These are phyloP conservation scores for Coilia nasus DNA, from an alignment of 2,797 vertebrate genomes.

Conservation along the genomic window DNA sequence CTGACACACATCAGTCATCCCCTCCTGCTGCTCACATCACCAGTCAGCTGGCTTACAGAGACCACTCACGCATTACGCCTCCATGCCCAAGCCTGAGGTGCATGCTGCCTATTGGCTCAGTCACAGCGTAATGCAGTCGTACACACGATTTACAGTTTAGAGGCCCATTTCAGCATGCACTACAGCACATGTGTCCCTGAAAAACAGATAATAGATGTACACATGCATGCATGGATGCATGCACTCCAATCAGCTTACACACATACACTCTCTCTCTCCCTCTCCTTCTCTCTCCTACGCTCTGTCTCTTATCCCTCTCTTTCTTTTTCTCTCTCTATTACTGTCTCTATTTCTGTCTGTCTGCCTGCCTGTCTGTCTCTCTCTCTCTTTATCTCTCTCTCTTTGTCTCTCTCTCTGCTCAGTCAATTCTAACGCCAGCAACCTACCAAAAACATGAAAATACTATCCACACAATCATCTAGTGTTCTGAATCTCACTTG, in stretches of 20 bases:
- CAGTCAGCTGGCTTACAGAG: background rate
- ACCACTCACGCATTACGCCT: background rate
- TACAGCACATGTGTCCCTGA: background rate
- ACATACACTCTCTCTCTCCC: too few species aligned
- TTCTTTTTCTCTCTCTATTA: background rate
- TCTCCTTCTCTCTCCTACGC: conserved; percentile 44
- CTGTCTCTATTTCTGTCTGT: too few species aligned
- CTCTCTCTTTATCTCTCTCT: conserved; percentile 31
- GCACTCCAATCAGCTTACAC: conserved; percentile 16
- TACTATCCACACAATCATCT: background rate
- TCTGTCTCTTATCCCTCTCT: conserved; percentile 18
- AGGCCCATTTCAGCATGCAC: background rate
- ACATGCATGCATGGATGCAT: background rate
- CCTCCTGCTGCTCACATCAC: background rate
- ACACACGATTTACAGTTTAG: background rate
- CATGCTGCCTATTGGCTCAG: conserved; percentile 20
- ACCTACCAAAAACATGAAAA: background rate
- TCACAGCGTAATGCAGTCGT: conserved; percentile 35
- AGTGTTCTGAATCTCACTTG: background rate
- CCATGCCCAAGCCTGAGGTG: background rate
- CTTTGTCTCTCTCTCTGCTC: conserved; percentile 45
- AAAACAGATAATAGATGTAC: background rate
- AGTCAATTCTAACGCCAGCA: background rate
- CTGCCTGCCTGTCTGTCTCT: too few species aligned
- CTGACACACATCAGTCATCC: conserved; percentile 15